Evolutionary conservation across 2,888 invertebrate species (phyloP).

Genomic region (Hyles lineata): DNA sequence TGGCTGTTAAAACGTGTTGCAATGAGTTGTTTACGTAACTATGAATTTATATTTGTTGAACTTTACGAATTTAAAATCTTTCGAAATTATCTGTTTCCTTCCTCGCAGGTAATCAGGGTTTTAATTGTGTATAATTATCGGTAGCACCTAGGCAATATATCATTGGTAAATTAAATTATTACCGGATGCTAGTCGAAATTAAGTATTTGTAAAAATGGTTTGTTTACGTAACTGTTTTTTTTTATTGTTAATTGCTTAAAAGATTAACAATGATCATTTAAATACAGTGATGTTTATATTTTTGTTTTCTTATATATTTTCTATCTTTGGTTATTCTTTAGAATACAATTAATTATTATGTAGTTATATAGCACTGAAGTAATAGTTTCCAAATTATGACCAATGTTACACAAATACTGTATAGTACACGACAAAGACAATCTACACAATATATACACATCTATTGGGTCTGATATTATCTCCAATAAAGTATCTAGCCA

Average conservation of each 20-base stretch:
- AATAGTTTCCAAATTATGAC: too few species aligned
- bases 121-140: constrained; percentile 24
- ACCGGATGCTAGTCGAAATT: constrained; percentile 24
- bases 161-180: constrained; percentile 22
- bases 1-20: constrained; percentile 19
- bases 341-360: too few species aligned
- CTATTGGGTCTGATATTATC: not conserved
- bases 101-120: constrained; percentile 21
- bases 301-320: too few species aligned
- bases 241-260: not conserved
- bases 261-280: not conserved
- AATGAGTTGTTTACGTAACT: constrained; percentile 18
- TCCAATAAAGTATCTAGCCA: constrained; percentile 28
- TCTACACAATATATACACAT: not conserved
- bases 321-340: too few species aligned
- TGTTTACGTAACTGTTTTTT: not conserved
- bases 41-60: constrained; percentile 5
- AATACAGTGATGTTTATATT: not conserved
- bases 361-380: too few species aligned
- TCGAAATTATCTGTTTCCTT: constrained; percentile 26
- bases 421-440: not conserved
- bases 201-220: not conserved
- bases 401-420: too few species aligned
- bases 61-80: constrained; percentile 15
- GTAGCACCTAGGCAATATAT: constrained; percentile 18